phyloP scores from a whole-genome alignment of 2,113 vertebrate genomes.

The Fregetta grallaria region DNA sequence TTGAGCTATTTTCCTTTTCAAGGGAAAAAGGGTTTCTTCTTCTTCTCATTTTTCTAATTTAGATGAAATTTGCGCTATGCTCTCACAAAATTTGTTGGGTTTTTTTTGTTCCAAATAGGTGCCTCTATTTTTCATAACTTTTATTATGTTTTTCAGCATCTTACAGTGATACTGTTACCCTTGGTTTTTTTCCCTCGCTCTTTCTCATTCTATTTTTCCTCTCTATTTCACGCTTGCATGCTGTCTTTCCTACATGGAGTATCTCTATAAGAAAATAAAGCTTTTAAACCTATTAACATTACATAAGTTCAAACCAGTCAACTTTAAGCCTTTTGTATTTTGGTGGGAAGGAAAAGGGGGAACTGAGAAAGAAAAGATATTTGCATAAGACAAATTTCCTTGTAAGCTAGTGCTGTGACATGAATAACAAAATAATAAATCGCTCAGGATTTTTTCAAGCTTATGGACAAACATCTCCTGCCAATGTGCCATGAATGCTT shows the following conservation, averaged over 20 bases:
- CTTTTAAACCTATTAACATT: neutral
- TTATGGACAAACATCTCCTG: neutral
- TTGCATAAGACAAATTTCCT: neutral
- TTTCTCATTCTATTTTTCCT: neutral
- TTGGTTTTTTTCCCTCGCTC: neutral
- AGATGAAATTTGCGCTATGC: neutral
- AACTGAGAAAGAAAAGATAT: neutral
- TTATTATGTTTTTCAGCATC: neutral
- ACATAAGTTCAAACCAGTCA: neutral
- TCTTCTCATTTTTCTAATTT: neutral
- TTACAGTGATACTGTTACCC: neutral
- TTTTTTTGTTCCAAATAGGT: neutral
- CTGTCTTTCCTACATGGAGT: neutral
- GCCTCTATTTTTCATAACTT: neutral
- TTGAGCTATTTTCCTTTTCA: neutral
- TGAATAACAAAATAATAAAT: neutral
- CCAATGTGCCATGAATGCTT: neutral
- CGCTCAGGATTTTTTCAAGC: neutral
- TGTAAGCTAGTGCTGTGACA: neutral
- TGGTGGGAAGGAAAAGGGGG: neutral
- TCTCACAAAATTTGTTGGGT: rapidly evolving
- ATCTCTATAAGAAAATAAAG: neutral
- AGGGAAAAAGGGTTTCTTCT: neutral
- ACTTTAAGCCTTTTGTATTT: neutral
- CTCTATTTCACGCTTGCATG: neutral